Evolutionary conservation across 2,888 invertebrate genomes (phyloP), one percentile per base, ranked within the genome.

Genomic region (Xanthostigma xanthostigma): DNA sequence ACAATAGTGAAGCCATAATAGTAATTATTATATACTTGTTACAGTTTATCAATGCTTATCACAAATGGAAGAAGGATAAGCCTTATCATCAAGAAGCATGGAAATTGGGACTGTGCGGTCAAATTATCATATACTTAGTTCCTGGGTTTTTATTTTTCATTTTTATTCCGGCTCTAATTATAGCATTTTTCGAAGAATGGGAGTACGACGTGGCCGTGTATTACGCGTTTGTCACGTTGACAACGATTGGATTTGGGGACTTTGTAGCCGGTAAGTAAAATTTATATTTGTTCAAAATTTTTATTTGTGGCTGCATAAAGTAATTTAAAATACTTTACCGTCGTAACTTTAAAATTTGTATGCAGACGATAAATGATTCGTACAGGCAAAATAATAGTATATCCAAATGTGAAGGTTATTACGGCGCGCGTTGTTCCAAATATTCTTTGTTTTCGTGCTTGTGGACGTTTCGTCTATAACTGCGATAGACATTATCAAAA

Each of bases 211-310:
- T 88, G 40, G 78, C 90, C 1, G 75, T 92, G 40, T 93, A 92
- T 64, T 93, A 86, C 61, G 83, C 89, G 14, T 92, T 88, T 62
- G 87, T 90, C 11, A 88, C 89, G 0, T 73, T 88, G 10, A 85
- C 89, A 3, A 90, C 90, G 4, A 92, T 93, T 54, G 92, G 92
- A 38, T 93, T 92, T 64, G 93, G 93, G n/a, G 93, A 93, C 65
- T 80, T 79, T 60, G 91, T 93, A 35, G 90, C 92, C 65, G 87
- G 88, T 86, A 68, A 59, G 57, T 35, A 44, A 27, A 6, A 27
- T 27, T 27, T 27, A 3, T 27, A 27, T 27, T 27, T 27, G 6
- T 5, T 5, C 3, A 27, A 27, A 46, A 8, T 14, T 34, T 41
- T 6, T n/a, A 8, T 17, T 4, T n/a, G n/a, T n/a, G n/a, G 4